Percentiles rank a stretch among this genome's conserved stretches.
phyloP scores from a whole-genome alignment of 1,140 invertebrate species.

The Conus ventricosus region DNA sequence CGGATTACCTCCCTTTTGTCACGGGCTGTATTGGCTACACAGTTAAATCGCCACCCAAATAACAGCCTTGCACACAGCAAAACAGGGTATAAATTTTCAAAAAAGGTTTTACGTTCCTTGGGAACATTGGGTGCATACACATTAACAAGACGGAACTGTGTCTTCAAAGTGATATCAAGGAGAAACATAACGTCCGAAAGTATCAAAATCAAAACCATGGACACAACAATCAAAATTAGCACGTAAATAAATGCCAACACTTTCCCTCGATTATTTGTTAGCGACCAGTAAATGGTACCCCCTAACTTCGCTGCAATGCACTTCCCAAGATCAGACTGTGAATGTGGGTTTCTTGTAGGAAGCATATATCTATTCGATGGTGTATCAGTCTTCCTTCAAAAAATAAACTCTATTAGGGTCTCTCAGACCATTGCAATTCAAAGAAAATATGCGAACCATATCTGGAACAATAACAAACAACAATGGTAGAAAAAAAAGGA shows the following conservation, averaged over 20 bases:
- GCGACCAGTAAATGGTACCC: background rate
- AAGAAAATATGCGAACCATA: background rate
- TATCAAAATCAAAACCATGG: conserved; percentile 10
- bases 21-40: background rate
- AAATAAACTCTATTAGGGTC: background rate
- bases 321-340: background rate
- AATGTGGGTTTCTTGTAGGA: conserved; percentile 35
- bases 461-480: background rate
- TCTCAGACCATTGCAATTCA: conserved; percentile 29
- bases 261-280: background rate
- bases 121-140: conserved; percentile 31
- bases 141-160: conserved; percentile 1
- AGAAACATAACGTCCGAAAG: conserved; percentile 21
- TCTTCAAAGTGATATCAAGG: conserved; percentile 14
- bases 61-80: background rate
- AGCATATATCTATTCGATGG: conserved; percentile 12
- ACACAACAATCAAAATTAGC: background rate
- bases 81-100: background rate
- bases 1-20: conserved; percentile 29
- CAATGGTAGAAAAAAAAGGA: background rate
- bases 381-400: background rate
- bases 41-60: conserved; percentile 35
- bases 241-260: conserved; percentile 10
- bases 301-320: too few relatives aligned
- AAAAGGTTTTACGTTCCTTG: background rate